Conservation (phyloP, 2,113 vertebrate species). For the Platanista minor region DNA sequence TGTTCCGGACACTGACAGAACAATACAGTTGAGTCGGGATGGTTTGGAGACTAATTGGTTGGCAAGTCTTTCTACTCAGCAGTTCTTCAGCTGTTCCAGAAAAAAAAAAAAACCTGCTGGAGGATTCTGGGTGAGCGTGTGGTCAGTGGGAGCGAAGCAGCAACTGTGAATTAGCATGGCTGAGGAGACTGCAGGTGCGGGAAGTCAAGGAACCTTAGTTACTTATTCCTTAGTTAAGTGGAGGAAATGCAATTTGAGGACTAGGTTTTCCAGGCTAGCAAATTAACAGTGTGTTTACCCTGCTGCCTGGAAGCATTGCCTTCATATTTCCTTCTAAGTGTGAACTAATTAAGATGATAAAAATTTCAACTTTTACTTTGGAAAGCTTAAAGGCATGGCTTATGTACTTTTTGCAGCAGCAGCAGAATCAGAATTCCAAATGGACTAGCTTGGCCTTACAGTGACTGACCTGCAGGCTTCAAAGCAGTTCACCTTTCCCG, state of each 20-base stretch:
- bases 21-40: not conserved
- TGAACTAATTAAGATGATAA: constrained; percentile 53
- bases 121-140: not conserved
- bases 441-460: not conserved
- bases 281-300: not conserved
- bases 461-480: not conserved
- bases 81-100: not conserved
- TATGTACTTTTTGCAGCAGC: constrained; percentile 58
- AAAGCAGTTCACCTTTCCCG: not conserved
- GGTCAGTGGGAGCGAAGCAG: not conserved
- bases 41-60: not conserved
- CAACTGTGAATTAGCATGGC: not conserved
- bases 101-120: constrained; percentile 17
- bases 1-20: not conserved
- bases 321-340: constrained; percentile 10
- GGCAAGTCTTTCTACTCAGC: not conserved
- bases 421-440: not conserved
- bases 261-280: not conserved
- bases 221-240: not conserved
- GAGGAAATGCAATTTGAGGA: not conserved
- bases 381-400: constrained; percentile 62
- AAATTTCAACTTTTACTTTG: constrained; percentile 50
- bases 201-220: not conserved
- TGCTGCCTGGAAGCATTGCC: not conserved
- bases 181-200: not conserved